A percentile compares a stretch with the other conserved stretches of the same genome.
Evolutionary conservation across 1,140 invertebrate species (phyloP).

Genomic region (Meloidogyne floridensis): DNA sequence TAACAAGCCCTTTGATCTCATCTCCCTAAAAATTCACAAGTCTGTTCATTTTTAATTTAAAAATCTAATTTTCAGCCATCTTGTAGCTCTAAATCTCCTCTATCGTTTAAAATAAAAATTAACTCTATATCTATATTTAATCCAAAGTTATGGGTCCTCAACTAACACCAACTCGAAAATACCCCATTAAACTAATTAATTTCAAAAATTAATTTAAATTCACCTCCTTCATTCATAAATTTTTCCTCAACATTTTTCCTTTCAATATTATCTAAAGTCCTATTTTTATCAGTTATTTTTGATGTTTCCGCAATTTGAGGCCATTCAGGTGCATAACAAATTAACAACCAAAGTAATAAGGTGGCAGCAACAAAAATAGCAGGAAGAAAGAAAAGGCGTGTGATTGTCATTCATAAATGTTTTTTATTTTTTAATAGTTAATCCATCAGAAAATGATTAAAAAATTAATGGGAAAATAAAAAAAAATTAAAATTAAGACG

Average conservation of each 20-base stretch:
- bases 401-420: constrained; percentile 50
- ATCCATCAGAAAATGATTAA: constrained; percentile 8
- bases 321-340: constrained; percentile 60
- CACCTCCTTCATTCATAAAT: background rate
- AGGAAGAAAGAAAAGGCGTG: constrained; percentile 59
- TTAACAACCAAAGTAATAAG: constrained; percentile 57
- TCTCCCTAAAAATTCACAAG: background rate
- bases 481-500: background rate
- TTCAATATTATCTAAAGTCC: constrained; percentile 15
- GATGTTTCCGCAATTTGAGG: constrained; percentile 35
- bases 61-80: too few species aligned
- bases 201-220: constrained; percentile 11
- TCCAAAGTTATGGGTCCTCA: too few species aligned
- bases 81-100: too few species aligned
- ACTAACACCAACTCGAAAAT: too few species aligned
- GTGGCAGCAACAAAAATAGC: constrained; percentile 60
- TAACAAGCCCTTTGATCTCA: too few species aligned
- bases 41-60: background rate
- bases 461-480: background rate
- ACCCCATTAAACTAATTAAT: too few species aligned
- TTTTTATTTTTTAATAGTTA: background rate
- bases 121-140: too few species aligned
- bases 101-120: too few species aligned
- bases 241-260: background rate
- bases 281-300: constrained; percentile 18